Base-by-base conservation (phyloP, 2,888 invertebrate species). In the Drosophila ezoana region DNA sequence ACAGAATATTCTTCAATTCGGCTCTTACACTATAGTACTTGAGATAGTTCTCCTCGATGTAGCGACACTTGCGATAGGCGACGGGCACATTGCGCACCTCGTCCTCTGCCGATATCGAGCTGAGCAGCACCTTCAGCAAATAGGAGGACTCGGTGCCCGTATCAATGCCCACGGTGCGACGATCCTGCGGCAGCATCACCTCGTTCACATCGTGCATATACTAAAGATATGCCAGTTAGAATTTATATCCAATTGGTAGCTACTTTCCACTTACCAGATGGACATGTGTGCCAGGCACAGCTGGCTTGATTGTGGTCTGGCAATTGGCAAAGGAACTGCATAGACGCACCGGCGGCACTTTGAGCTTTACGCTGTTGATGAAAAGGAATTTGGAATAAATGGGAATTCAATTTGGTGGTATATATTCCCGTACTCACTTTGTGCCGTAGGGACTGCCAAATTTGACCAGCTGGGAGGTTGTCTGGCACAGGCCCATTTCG, bases 31-130 rank as follows among this genome's bases (percentile, higher is more conserved):
- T 68, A 54, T 87, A 92, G 64, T 88, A 91, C 41, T 88, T 38
- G 0, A 92, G 84, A 63, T 90, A 75, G 45, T 90, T 87, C 67
- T 92, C 92, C 49, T 89, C 73, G 1, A 49, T 57, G 47, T 90
- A 92, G 32, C 90, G 90, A 65, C 92, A 92, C 71, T 91, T 92
- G 47, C 92, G 80, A 72, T 88, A 90, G 20, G 84, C 72, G 16
- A 90, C 81, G 0, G 91, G 91, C 18, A 92, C 57, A 59, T 87
- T 74, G 6, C 86, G 75, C 3, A 91, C 90, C 48, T 89, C 88
- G 0, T 48, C 58, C 53, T 90, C 91, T 0, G 91, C 89, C 13
- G 82, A 76, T 18, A 79, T 73, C n/a, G 88, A 54, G 4, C 60
- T 64, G 5, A 91, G 45, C 10, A 83, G 23, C 1, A 91, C 33